Percentiles rank a stretch among this genome's conserved stretches.
Conservation (phyloP, 2,888 invertebrate species). For the Drosophila kanekoi region DNA sequence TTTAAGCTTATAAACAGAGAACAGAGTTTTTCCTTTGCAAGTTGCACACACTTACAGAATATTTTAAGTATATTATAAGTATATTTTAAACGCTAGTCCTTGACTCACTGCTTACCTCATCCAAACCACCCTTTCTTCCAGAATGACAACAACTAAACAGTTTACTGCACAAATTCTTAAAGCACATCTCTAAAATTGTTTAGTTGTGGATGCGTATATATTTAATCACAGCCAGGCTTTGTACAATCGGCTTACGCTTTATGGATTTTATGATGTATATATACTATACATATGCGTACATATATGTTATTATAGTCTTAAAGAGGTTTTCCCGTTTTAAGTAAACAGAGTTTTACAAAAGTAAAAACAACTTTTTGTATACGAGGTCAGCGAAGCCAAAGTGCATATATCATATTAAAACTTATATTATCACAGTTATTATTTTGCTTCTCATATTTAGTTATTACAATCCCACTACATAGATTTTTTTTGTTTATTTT, state of each 20-base stretch:
- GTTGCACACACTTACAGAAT: neutral
- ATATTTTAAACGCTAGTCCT: neutral
- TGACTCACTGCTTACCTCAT: constrained; percentile 81
- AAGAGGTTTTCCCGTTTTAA: constrained; percentile 11
- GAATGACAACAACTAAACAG: constrained; percentile 71
- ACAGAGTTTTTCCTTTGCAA: neutral
- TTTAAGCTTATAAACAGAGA: neutral
- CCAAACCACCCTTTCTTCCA: constrained; percentile 72
- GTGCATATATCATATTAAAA: constrained; percentile 10
- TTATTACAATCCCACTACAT: neutral
- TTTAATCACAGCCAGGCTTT: constrained; percentile 7
- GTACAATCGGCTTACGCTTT: neutral
- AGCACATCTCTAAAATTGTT: constrained; percentile 57
- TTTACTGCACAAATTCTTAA: constrained; percentile 54
- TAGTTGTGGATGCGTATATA: neutral
- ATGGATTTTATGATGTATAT: neutral
- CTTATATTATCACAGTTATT: constrained; percentile 39
- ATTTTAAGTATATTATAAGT: neutral
- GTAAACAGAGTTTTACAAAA: constrained; percentile 3
- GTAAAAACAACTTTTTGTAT: constrained; percentile 7
- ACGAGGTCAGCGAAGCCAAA: constrained; percentile 3
- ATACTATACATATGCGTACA: neutral
- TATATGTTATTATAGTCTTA: neutral
- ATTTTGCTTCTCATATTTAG: neutral
- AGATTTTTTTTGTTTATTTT: constrained; percentile 1